Conservation (phyloP, 2,113 vertebrate species). For the Seriola quinqueradiata region DNA sequence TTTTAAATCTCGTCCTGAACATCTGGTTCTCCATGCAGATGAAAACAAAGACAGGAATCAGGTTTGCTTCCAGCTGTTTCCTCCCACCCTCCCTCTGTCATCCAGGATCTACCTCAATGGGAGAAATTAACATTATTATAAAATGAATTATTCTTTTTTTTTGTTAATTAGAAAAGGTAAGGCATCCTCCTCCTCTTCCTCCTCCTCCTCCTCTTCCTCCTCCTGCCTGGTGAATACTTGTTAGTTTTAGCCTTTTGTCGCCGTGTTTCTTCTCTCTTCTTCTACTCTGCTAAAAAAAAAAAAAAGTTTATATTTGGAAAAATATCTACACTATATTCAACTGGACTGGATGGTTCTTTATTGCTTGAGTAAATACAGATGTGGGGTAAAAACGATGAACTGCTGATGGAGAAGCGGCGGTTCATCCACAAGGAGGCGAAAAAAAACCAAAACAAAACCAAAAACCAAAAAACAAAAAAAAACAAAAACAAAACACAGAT, state of each 20-base stretch:
- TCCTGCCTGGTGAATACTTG: too few species aligned
- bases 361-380: constrained; percentile 34
- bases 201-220: background rate
- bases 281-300: constrained; percentile 46
- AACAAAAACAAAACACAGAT: constrained; percentile 51
- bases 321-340: constrained; percentile 56
- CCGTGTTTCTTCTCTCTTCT: background rate
- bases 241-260: too few species aligned
- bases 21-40: constrained; percentile 33
- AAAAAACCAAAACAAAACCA: constrained; percentile 26
- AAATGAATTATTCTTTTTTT: too few species aligned
- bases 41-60: too few species aligned
- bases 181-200: background rate
- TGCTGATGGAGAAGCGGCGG: constrained; percentile 30
- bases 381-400: constrained; percentile 1
- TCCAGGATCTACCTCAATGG: too few species aligned
- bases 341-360: background rate
- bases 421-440: constrained; percentile 26
- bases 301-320: constrained; percentile 55
- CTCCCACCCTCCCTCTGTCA: background rate
- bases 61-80: background rate
- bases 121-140: too few species aligned
- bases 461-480: constrained; percentile 34
- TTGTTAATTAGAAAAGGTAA: background rate
- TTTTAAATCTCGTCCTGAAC: background rate